These are phyloP conservation scores for Cataglyphis rosenhaueri DNA, from an alignment of 2,888 invertebrate genomes.

Conservation along the genomic window DNA sequence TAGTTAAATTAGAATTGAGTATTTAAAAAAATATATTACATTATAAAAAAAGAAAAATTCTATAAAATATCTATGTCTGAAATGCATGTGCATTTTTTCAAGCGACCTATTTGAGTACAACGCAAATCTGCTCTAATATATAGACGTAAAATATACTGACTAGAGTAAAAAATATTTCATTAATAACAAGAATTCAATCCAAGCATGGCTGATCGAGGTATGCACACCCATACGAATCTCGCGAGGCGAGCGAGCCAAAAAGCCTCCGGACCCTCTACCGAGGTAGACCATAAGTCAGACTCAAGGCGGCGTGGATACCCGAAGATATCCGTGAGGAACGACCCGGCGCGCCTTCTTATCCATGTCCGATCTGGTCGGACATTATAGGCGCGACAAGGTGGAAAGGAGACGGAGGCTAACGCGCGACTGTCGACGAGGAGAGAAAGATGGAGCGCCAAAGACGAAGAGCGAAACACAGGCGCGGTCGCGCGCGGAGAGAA, in stretches of 20 bases:
- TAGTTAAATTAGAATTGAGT: not conserved
- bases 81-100: not conserved
- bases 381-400: slow-evolving; percentile 73
- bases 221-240: not conserved
- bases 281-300: slow-evolving; percentile 63
- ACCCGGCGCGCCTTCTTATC: slow-evolving; percentile 71
- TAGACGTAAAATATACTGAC: not conserved
- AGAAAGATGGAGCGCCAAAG: not conserved
- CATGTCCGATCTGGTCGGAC: slow-evolving; percentile 77
- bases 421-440: slow-evolving; percentile 24
- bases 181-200: slow-evolving; percentile 4
- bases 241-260: slow-evolving; percentile 24
- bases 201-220: not conserved
- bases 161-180: not conserved
- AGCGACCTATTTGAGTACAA: not conserved
- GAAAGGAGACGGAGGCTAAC: slow-evolving; percentile 51
- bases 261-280: slow-evolving; percentile 39
- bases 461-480: slow-evolving; percentile 15
- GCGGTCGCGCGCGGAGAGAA: not conserved
- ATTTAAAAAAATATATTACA: no score
- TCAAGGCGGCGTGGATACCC: slow-evolving; percentile 62
- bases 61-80: not conserved
- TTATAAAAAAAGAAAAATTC: not conserved
- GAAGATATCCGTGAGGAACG: slow-evolving; percentile 76
- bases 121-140: not conserved